A percentile compares a stretch with the other conserved stretches of the same genome.
These are phyloP conservation scores for Bombylius discolor DNA, from an alignment of 2,888 invertebrate species.

Conservation along the genomic window DNA sequence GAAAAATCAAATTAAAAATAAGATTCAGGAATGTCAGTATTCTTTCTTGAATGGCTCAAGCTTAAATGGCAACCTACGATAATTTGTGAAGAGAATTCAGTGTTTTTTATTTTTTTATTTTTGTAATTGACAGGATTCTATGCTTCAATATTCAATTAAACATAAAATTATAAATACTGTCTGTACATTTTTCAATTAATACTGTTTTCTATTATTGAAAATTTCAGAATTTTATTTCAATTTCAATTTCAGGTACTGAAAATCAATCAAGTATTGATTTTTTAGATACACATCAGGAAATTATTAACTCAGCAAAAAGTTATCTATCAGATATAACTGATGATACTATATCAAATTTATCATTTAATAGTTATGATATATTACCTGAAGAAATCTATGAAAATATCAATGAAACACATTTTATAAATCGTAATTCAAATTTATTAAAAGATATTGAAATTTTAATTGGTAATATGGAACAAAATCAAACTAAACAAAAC, in stretches of 20 bases:
- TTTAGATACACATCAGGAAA: conserved; percentile 23
- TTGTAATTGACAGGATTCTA: too few species aligned
- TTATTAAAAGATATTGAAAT: conserved; percentile 35
- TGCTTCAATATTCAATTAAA: too few species aligned
- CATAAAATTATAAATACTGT: too few species aligned
- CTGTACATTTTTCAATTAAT: too few species aligned
- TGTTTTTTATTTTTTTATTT: too few species aligned
- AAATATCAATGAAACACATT: not conserved
- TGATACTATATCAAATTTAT: conserved; percentile 14
- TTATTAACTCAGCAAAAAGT: not conserved
- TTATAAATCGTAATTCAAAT: conserved; percentile 19
- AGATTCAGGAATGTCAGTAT: too few species aligned
- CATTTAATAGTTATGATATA: conserved; percentile 13
- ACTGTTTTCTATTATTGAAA: too few species aligned
- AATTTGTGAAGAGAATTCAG: too few species aligned
- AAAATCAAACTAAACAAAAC: conserved; percentile 33
- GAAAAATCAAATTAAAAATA: too few species aligned
- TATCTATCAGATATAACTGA: not conserved
- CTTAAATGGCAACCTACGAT: too few species aligned
- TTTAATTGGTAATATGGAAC: conserved; percentile 36
- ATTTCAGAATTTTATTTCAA: too few species aligned
- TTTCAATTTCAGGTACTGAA: not conserved
- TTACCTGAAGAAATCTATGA: not conserved
- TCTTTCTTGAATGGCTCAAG: too few species aligned
- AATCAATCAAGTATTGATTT: conserved; percentile 30